These are phyloP conservation scores for Ceratosolen solmsi DNA, from an alignment of 1,140 invertebrate genomes.

Conservation along the genomic window DNA sequence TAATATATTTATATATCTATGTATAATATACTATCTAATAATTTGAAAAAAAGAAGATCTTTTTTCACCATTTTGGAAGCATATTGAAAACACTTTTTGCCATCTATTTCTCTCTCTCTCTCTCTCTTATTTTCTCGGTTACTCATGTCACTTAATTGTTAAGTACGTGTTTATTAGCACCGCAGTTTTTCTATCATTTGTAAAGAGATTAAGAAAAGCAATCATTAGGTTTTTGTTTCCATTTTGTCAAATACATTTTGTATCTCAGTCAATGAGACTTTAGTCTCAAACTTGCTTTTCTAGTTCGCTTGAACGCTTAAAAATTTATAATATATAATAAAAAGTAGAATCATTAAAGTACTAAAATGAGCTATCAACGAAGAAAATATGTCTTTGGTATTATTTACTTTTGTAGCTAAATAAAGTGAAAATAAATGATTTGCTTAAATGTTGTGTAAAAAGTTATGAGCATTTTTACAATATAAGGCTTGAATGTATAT, in stretches of 20 bases:
- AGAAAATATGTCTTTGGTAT: constrained; percentile 33
- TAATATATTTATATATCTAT: constrained; percentile 55
- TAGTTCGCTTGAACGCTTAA: too few species aligned
- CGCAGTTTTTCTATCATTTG: constrained; percentile 66
- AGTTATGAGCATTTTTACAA: too few species aligned
- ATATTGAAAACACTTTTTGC: constrained; percentile 56
- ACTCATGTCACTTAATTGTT: constrained; percentile 60
- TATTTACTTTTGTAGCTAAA: background rate
- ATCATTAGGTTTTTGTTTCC: constrained; percentile 6
- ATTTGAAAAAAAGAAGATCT: constrained; percentile 26
- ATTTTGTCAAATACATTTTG: too few species aligned
- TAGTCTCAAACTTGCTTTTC: too few species aligned
- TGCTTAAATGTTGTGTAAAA: too few species aligned
- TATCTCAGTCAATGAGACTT: too few species aligned
- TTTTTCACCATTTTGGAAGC: constrained; percentile 64
- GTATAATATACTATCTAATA: constrained; percentile 38
- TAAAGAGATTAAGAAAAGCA: constrained; percentile 30
- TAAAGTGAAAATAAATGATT: background rate
- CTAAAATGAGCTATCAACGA: constrained; percentile 26
- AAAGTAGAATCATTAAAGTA: background rate
- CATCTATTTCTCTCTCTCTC: constrained; percentile 45
- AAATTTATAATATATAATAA: too few species aligned
- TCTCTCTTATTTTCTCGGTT: constrained; percentile 50
- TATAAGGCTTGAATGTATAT: too few species aligned
- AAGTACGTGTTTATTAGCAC: constrained; percentile 71